Evolutionary conservation across 2,888 invertebrate genomes (phyloP).

Genomic region (Drosophila affinis): DNA sequence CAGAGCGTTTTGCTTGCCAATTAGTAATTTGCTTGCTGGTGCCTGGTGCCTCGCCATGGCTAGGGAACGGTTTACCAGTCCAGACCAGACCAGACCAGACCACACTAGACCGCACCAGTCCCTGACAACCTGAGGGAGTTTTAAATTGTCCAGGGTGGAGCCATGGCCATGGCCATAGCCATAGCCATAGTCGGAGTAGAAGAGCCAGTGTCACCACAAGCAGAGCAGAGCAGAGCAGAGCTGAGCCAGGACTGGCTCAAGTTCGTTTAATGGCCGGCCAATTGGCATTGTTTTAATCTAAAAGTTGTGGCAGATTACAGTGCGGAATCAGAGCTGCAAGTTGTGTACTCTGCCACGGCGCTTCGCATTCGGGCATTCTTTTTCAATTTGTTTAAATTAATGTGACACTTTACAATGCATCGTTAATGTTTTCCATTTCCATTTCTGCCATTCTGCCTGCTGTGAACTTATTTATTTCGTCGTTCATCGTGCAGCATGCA

Average conservation of each 20-base stretch:
- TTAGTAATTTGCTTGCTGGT: slow-evolving; percentile 73
- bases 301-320: slow-evolving; percentile 15
- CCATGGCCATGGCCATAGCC: not conserved
- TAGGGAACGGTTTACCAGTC: slow-evolving; percentile 32
- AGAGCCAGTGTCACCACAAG: not conserved
- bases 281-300: slow-evolving; percentile 29
- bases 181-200: not conserved
- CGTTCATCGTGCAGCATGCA: slow-evolving; percentile 48
- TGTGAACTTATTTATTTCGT: slow-evolving; percentile 60
- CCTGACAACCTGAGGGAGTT: slow-evolving; percentile 50
- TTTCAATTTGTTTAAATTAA: slow-evolving; percentile 71
- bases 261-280: slow-evolving; percentile 20
- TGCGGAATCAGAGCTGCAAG: not conserved
- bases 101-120: slow-evolving; percentile 24
- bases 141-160: slow-evolving; percentile 29
- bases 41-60: not conserved
- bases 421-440: slow-evolving; percentile 37
- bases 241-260: not conserved
- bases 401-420: slow-evolving; percentile 58
- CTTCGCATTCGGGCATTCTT: slow-evolving; percentile 38
- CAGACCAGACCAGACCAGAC: slow-evolving; percentile 8
- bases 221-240: not conserved
- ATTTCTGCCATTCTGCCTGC: slow-evolving; percentile 22
- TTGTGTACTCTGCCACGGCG: not conserved
- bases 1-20: slow-evolving; percentile 77